Evolutionary conservation across 1,140 invertebrate genomes (phyloP).

Genomic region (Sesamia nonagrioides): DNA sequence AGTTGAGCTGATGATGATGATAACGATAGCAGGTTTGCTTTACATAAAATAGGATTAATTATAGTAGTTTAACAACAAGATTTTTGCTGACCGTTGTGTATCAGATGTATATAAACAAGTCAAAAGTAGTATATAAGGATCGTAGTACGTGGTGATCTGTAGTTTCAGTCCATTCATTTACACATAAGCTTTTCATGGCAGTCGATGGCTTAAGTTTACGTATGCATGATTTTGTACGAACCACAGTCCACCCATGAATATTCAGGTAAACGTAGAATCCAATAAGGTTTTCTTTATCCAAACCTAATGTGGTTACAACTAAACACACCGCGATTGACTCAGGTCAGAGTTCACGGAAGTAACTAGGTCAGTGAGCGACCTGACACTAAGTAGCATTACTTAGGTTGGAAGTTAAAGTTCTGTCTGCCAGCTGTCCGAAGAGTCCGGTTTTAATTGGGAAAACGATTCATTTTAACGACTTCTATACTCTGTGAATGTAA

Average conservation of each 20-base stretch:
- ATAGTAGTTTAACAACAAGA: too few relatives aligned
- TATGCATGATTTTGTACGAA: too few relatives aligned
- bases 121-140: too few relatives aligned
- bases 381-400: conserved; percentile 9
- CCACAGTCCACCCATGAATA: too few relatives aligned
- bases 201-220: too few relatives aligned
- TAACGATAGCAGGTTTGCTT: too few relatives aligned
- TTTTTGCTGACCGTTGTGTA: too few relatives aligned
- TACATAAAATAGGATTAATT: too few relatives aligned
- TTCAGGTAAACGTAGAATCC: not conserved
- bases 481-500: not conserved
- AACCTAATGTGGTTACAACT: not conserved
- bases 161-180: too few relatives aligned
- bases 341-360: conserved; percentile 4
- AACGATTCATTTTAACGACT: conserved; percentile 7
- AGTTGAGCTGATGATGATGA: too few relatives aligned
- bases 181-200: not conserved
- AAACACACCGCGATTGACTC: not conserved
- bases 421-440: not conserved
- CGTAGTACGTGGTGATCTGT: too few relatives aligned
- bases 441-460: not conserved
- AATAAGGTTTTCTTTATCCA: not conserved
- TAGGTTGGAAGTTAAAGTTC: not conserved
- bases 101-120: too few relatives aligned
- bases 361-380: not conserved